Evolutionary conservation across 2,797 vertebrate genomes (phyloP), one percentile per base, ranked within the genome.

Genomic region (Lithobates sylvaticus): DNA sequence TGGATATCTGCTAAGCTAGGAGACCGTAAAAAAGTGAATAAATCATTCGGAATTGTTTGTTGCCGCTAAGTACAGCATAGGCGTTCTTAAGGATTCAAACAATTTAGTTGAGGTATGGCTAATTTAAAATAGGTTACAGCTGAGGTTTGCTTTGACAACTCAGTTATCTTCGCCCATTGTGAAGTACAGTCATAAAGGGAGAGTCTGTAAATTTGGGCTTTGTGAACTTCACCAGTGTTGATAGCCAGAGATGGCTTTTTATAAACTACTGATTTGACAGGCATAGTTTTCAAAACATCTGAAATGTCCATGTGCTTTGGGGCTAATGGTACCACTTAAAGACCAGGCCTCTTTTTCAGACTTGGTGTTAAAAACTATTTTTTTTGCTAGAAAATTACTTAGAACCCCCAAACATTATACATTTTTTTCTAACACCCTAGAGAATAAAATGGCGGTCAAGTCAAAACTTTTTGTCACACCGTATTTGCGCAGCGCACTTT

Each of bases 1-100:
- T 16, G 79, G 32, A 83, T 86, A 13, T 50, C 81, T 90, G 21
- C 12, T 89, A 83, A 88, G 88, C 61, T 88, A 70, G 67, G 13
- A 76, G 13, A 50, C 39, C 10, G 76, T 58, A 84, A 88, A 88
- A 86, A 50, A 72, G 84, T 10, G 39, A 84, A 90, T 87, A 70
- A 34, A 88, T 8, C 23, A 86, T 76, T 79, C 74, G 0, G 76
- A 84, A 65, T 89, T 88, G 84, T 76, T 32, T 1, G 12, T 84
- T 88, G 71, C 54, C 81, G 50, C 78, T 75, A 69, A 54, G 76
- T 3, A 65, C 34, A 1, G 83, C 78, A 72, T 10, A 82, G 2
- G 2, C 23, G 21, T 75, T 89, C 86, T 64, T 83, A 26, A 23
- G 65, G 39, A 50, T 76, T 89, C 88, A 50, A 88, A 87, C 79